phyloP scores from a whole-genome alignment of 2,888 invertebrate species.

The Cephus nigrinus region DNA sequence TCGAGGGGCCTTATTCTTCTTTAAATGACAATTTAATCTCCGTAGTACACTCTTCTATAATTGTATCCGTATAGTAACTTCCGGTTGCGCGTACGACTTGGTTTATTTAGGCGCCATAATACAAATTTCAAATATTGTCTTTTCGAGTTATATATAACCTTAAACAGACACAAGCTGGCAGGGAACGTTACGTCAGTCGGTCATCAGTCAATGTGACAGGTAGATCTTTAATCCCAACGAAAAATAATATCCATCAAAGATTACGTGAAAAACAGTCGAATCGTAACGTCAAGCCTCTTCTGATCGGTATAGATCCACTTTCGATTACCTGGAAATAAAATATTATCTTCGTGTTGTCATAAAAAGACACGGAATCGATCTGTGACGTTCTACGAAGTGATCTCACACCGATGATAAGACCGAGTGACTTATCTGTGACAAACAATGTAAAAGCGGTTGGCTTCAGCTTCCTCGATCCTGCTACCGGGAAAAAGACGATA shows the following conservation, averaged over 20 bases:
- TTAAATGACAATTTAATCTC: not conserved
- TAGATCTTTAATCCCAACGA: not conserved
- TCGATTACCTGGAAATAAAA: not conserved
- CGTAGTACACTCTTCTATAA: not conserved
- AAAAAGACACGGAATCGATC: not conserved
- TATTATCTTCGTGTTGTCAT: not conserved
- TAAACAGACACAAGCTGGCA: not conserved
- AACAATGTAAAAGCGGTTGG: not conserved
- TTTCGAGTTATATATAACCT: not conserved
- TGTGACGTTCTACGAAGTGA: not conserved
- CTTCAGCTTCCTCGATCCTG: not conserved
- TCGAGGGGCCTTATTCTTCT: not conserved
- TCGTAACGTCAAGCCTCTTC: not conserved
- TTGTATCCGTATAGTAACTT: not conserved
- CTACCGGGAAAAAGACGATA: not conserved
- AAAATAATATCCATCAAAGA: not conserved
- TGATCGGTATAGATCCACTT: not conserved
- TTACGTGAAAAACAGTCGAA: not conserved
- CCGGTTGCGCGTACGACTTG: not conserved
- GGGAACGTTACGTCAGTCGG: not conserved
- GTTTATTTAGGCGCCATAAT: not conserved
- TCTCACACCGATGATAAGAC: not conserved
- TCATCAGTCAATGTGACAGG: not conserved
- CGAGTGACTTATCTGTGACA: not conserved
- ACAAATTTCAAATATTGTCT: not conserved